These are phyloP conservation scores for Onychostoma macrolepis DNA, from an alignment of 2,113 vertebrate species.

Conservation along the genomic window DNA sequence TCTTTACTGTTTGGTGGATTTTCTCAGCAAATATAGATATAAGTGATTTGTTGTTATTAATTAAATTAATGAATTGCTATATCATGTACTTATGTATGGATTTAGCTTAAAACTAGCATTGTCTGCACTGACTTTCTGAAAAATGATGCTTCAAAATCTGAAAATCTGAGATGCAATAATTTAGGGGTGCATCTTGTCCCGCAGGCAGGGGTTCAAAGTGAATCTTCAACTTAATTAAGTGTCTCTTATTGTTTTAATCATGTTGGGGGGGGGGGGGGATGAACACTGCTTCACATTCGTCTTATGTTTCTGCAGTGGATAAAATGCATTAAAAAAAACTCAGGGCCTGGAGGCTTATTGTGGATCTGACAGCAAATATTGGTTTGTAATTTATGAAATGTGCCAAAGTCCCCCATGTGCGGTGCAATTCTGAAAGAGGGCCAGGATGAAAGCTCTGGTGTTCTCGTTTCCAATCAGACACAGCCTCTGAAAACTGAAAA, in stretches of 20 bases:
- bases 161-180: conserved; percentile 20
- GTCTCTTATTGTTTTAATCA: conserved; percentile 76
- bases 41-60: background rate
- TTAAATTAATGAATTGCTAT: background rate
- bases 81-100: background rate
- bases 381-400: conserved; percentile 42
- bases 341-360: conserved; percentile 51
- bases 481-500: conserved; percentile 16
- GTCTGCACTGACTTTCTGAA: background rate
- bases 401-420: conserved; percentile 22
- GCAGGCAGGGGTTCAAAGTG: conserved; percentile 66
- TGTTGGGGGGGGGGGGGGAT: conserved; percentile 57
- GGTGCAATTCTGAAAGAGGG: conserved; percentile 16
- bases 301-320: conserved; percentile 68
- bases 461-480: background rate
- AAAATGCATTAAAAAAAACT: conserved; percentile 62
- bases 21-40: background rate
- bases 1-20: background rate
- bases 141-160: background rate
- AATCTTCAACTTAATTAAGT: conserved; percentile 73
- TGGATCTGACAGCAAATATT: conserved; percentile 53
- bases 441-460: background rate
- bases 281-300: conserved; percentile 69
- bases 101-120: background rate
- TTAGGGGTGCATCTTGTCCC: background rate